phyloP scores from a whole-genome alignment of 2,888 invertebrate species.

The Hirtodrosophila duncani region DNA sequence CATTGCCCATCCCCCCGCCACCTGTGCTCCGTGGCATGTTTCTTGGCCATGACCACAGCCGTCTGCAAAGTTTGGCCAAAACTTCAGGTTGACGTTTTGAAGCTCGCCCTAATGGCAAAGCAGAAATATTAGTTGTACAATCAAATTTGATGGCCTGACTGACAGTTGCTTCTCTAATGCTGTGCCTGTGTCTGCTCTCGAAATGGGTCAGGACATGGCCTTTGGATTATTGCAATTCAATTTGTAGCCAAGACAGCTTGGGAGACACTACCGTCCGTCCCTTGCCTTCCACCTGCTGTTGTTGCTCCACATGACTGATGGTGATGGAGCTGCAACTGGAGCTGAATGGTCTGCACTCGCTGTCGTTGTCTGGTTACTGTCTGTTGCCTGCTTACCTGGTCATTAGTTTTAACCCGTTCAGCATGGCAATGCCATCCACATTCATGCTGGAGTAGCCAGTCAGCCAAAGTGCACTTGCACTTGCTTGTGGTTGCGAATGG shows the following conservation, averaged over 20 bases:
- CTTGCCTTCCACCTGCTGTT: neutral
- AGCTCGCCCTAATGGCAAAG: slow-evolving; percentile 65
- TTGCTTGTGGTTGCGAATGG: too few species aligned
- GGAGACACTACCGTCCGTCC: slow-evolving; percentile 3
- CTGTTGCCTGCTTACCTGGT: slow-evolving; percentile 72
- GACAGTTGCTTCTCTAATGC: slow-evolving; percentile 52
- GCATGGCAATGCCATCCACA: slow-evolving; percentile 34
- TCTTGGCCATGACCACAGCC: slow-evolving; percentile 4
- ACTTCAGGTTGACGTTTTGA: slow-evolving; percentile 4
- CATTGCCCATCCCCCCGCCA: slow-evolving; percentile 22
- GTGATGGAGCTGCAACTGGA: slow-evolving; percentile 42
- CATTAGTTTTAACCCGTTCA: slow-evolving; percentile 74
- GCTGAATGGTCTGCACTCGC: slow-evolving; percentile 15
- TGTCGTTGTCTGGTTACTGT: slow-evolving; percentile 76
- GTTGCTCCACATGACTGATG: slow-evolving; percentile 62
- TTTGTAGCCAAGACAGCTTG: slow-evolving; percentile 22
- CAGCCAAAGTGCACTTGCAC: too few species aligned
- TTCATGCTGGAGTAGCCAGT: too few species aligned
- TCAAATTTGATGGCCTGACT: slow-evolving; percentile 71
- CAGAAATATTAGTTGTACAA: slow-evolving; percentile 74
- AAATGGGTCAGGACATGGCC: slow-evolving; percentile 47
- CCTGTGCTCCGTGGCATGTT: slow-evolving; percentile 12
- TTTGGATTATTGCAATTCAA: slow-evolving; percentile 27
- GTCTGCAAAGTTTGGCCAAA: slow-evolving; percentile 52
- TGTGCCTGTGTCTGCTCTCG: slow-evolving; percentile 12